Evolutionary conservation across 2,888 invertebrate species (phyloP), one percentile per base, ranked within the genome.

Genomic region (Onthophagus sagittarius): DNA sequence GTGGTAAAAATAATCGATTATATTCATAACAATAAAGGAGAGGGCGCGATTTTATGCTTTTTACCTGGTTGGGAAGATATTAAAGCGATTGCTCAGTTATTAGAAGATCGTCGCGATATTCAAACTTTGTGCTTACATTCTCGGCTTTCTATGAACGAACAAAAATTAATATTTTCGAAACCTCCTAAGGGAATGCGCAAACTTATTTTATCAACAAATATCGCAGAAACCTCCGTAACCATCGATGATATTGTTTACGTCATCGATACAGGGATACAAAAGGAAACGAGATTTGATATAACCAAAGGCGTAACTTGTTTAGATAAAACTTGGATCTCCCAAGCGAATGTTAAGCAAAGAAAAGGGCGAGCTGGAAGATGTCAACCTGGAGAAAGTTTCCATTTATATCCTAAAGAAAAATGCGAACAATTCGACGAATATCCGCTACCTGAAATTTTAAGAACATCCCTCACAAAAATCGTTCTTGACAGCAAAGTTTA

Each of bases 41-140:
- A 89, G 67, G 93, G 93, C 0, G 92, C 91, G 0, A 92, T 94
- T 78, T 85, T 94, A 69, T 91, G 91, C 63, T 94, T 94, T 78
- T 86, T 94, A 5, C 93, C 94, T 13, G 93, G 93, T 11, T 93
- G 94, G 93, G 85, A 88, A 1, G 92, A 93, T 75, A 93, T 94
- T 63, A 86, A 85, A 23, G 84, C 84, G 69, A 84, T 91, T 0
- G 86, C 87, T 70, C 84, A 83, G 13, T 69, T 88, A n/a, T 77
- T 91, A 7, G 85, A 88, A 15, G 80, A 85, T 23, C 74, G 79
- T 15, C 15, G n/a, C 5, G 80, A 81, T 77, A 71, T 80, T 74
- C 74, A 72, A 4, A 79, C 83, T 0, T 75, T 83, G 69, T 82
- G 83, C 77, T 81, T 86, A 39, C 87, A 87, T 81, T 87, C 85